A percentile compares a stretch with the other conserved stretches of the same genome.
Evolutionary conservation across 2,888 invertebrate species (phyloP).

Genomic region (Hofmannophila pseudospretella): DNA sequence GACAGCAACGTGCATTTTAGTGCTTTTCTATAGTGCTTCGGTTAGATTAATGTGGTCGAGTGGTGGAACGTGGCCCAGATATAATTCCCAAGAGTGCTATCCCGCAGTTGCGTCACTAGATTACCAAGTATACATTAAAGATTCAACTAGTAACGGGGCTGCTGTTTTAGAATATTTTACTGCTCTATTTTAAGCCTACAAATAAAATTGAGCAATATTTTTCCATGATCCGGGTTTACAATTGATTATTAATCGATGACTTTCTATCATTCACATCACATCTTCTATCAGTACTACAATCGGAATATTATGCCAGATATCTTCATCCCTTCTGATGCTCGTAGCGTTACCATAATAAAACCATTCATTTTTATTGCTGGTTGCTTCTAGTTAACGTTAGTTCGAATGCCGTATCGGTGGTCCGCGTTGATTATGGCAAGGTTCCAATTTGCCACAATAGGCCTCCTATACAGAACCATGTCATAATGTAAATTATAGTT

Average conservation of each 20-base stretch:
- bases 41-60: constrained; percentile 7
- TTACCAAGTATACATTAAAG: no score
- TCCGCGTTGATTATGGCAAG: constrained; percentile 44
- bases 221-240: no score
- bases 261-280: no score
- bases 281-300: no score
- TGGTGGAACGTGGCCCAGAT: constrained; percentile 4
- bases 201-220: no score
- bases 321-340: not conserved
- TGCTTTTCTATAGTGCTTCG: constrained; percentile 6
- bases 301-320: not conserved
- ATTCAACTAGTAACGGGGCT: no score
- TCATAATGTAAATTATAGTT: constrained; percentile 59
- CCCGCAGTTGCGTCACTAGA: constrained; percentile 1
- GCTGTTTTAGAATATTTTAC: no score
- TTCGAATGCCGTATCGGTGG: constrained; percentile 20
- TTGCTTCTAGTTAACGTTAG: constrained; percentile 7
- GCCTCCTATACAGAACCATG: constrained; percentile 33
- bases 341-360: constrained; percentile 12
- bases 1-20: constrained; percentile 5
- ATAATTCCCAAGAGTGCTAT: constrained; percentile 9
- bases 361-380: constrained; percentile 12
- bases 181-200: no score
- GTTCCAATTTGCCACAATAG: constrained; percentile 55
- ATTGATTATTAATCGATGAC: no score